phyloP scores from a whole-genome alignment of 2,113 vertebrate genomes.

The Epinephelus cyanopodus region DNA sequence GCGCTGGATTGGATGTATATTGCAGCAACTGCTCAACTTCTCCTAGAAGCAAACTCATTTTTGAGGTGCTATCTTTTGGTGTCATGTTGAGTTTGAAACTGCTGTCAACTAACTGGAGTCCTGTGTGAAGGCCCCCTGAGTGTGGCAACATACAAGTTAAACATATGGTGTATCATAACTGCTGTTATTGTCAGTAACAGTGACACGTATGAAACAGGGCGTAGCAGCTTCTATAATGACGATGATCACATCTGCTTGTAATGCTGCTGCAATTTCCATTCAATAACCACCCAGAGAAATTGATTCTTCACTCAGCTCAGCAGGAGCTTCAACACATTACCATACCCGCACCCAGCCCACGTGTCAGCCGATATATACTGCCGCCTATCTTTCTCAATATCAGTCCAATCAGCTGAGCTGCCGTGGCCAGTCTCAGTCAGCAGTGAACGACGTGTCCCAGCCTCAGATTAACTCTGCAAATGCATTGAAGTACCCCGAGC shows the following conservation, averaged over 20 bases:
- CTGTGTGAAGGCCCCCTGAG: background rate
- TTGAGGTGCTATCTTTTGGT: background rate
- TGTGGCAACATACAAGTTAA: background rate
- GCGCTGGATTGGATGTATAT: background rate
- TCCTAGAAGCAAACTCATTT: background rate
- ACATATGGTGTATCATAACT: background rate
- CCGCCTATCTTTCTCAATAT: constrained; percentile 11
- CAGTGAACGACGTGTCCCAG: constrained; percentile 1
- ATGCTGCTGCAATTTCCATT: constrained; percentile 23
- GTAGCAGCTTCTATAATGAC: no score
- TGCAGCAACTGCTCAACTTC: background rate
- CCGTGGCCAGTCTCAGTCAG: constrained; percentile 8
- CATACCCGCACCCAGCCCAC: background rate
- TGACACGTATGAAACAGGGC: background rate
- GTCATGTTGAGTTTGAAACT: background rate
- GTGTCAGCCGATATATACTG: background rate
- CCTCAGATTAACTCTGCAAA: constrained; percentile 58
- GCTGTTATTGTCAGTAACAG: background rate
- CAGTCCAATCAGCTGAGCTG: constrained; percentile 42
- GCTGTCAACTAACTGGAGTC: background rate
- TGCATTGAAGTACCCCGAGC: constrained; percentile 39
- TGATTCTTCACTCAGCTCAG: constrained; percentile 25
- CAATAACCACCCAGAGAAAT: constrained; percentile 36
- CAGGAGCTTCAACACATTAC: background rate
- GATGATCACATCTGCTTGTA: background rate